A percentile compares a stretch with the other conserved stretches of the same genome.
Conservation (phyloP, 2,888 invertebrate species). For the Oligia strigilis region DNA sequence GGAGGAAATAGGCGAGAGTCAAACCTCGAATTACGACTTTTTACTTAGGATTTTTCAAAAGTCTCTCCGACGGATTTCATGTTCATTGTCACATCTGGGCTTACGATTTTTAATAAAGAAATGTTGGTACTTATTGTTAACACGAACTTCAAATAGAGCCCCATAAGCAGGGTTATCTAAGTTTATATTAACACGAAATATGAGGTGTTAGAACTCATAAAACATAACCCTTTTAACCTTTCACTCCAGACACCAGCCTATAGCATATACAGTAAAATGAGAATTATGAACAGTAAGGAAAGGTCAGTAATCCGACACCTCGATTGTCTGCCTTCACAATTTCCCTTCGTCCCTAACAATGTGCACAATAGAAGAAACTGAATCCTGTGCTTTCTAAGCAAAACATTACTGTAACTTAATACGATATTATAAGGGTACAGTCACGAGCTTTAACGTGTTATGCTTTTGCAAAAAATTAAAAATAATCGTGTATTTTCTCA, state of each 20-base stretch:
- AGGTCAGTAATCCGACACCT: conserved; percentile 49
- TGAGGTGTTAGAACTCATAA: conserved; percentile 2
- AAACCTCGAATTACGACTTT: too few relatives aligned
- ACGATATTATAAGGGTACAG: conserved; percentile 30
- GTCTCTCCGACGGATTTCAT: background rate
- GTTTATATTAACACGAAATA: conserved; percentile 7
- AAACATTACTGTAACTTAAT: conserved; percentile 52
- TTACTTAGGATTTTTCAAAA: too few relatives aligned
- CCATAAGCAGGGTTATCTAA: background rate
- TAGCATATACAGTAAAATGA: conserved; percentile 11
- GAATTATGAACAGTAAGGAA: conserved; percentile 32
- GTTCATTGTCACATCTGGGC: background rate
- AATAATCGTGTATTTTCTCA: background rate
- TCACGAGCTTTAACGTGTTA: background rate
- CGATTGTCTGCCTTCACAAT: conserved; percentile 55
- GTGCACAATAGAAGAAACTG: conserved; percentile 57
- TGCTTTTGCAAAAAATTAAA: background rate
- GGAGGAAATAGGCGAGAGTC: too few relatives aligned
- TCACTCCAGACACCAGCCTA: background rate
- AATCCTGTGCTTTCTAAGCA: conserved; percentile 63
- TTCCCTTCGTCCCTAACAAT: conserved; percentile 43
- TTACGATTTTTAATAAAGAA: background rate
- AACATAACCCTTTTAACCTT: conserved; percentile 39
- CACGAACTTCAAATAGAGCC: background rate
- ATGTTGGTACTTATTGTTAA: background rate